phyloP scores from a whole-genome alignment of 2,797 vertebrate genomes.

The Fistularia commersonii region DNA sequence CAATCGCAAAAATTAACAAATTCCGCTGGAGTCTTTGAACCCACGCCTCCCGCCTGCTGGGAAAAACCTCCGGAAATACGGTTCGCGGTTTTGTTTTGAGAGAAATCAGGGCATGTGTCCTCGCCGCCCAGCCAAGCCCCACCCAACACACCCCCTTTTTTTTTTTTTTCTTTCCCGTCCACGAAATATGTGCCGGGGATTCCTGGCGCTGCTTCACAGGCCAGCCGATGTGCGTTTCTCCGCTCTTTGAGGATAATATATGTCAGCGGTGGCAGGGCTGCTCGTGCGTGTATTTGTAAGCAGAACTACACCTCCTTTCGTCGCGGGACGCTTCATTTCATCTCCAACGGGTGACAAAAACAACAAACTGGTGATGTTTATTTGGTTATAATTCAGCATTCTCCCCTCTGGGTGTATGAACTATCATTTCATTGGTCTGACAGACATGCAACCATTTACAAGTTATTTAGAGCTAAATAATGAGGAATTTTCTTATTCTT shows the following conservation, averaged over 20 bases:
- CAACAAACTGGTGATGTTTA: too few species aligned
- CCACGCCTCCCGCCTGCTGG: constrained; percentile 1
- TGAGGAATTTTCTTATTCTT: too few species aligned
- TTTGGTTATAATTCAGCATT: not conserved
- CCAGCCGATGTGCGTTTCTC: constrained; percentile 29
- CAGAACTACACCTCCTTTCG: constrained; percentile 15
- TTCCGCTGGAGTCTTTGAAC: constrained; percentile 11
- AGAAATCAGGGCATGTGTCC: constrained; percentile 15
- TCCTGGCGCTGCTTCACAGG: constrained; percentile 56
- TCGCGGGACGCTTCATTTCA: constrained; percentile 10
- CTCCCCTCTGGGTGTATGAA: too few species aligned
- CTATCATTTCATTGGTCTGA: too few species aligned
- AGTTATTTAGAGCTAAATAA: too few species aligned
- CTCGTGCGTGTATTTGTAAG: constrained; percentile 27
- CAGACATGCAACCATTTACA: too few species aligned
- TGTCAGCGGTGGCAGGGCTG: constrained; percentile 29
- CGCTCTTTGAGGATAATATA: constrained; percentile 53
- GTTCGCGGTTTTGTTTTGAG: constrained; percentile 27
- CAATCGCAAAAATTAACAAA: too few species aligned
- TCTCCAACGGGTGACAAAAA: not conserved
- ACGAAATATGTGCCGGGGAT: constrained; percentile 36
- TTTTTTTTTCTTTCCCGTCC: not conserved
- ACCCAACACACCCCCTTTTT: not conserved
- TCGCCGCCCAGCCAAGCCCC: too few species aligned
- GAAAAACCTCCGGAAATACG: constrained; percentile 30